phyloP scores from a whole-genome alignment of 2,113 vertebrate species.

The Excalfactoria chinensis region DNA sequence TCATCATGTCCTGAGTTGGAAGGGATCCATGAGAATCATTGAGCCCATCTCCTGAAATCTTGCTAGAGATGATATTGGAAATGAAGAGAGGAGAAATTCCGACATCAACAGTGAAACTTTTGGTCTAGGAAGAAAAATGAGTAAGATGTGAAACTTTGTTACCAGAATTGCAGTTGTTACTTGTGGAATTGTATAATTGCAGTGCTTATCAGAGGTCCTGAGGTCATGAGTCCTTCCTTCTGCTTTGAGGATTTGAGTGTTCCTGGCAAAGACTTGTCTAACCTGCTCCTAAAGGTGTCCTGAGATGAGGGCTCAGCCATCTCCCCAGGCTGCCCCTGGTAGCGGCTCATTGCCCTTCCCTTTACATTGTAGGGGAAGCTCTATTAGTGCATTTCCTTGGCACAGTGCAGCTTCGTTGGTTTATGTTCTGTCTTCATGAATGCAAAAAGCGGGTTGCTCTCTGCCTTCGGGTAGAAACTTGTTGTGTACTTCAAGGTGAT shows the following conservation, averaged over 20 bases:
- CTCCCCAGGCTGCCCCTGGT: not conserved
- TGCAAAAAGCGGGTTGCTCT: not conserved
- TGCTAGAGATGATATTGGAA: not conserved
- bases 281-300: not conserved
- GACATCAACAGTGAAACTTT: not conserved
- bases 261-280: not conserved
- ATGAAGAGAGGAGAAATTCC: rapidly evolving
- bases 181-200: not conserved
- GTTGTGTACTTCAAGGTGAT: not conserved
- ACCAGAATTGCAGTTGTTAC: not conserved
- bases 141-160: not conserved
- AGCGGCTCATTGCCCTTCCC: not conserved
- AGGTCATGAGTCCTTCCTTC: not conserved
- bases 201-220: not conserved
- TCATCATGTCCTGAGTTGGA: not conserved
- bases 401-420: not conserved
- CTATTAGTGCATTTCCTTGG: not conserved
- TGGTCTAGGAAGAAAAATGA: not conserved
- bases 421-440: not conserved
- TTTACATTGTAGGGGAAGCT: not conserved
- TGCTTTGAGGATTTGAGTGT: rapidly evolving
- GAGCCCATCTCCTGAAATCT: not conserved
- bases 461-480: not conserved
- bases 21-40: not conserved
- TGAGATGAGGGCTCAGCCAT: not conserved